phyloP scores from a whole-genome alignment of 2,888 invertebrate species.

The Epinotia demarniana region DNA sequence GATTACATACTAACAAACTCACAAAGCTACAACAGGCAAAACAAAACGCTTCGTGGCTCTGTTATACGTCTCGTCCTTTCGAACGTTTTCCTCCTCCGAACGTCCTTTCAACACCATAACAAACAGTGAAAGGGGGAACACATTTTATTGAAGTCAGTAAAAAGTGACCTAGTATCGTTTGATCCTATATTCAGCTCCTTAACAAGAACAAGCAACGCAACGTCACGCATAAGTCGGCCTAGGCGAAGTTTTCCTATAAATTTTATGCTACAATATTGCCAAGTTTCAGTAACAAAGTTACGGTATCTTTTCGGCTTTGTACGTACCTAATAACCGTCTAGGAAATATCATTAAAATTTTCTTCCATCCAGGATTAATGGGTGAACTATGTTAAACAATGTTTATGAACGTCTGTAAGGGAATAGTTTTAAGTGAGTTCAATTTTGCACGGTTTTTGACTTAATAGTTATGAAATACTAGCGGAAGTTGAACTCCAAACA shows the following conservation, averaged over 20 bases:
- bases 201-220: neutral
- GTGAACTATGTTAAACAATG: slow-evolving; percentile 21
- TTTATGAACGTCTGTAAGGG: slow-evolving; percentile 1
- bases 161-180: neutral
- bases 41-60: too few species aligned
- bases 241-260: slow-evolving; percentile 66
- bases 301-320: slow-evolving; percentile 49
- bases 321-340: slow-evolving; percentile 47
- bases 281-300: slow-evolving; percentile 51
- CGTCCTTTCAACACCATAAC: too few species aligned
- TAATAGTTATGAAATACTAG: neutral
- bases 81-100: too few species aligned
- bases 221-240: slow-evolving; percentile 50
- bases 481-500: neutral
- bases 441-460: neutral
- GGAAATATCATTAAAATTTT: slow-evolving; percentile 35
- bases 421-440: slow-evolving; percentile 13
- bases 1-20: too few species aligned
- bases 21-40: too few species aligned
- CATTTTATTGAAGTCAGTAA: neutral
- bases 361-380: slow-evolving; percentile 25
- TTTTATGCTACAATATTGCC: slow-evolving; percentile 59
- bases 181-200: slow-evolving; percentile 8
- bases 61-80: too few species aligned
- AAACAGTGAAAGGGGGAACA: too few species aligned